Evolutionary conservation across 1,140 invertebrate genomes (phyloP).

Genomic region (Caerostris extrusa): DNA sequence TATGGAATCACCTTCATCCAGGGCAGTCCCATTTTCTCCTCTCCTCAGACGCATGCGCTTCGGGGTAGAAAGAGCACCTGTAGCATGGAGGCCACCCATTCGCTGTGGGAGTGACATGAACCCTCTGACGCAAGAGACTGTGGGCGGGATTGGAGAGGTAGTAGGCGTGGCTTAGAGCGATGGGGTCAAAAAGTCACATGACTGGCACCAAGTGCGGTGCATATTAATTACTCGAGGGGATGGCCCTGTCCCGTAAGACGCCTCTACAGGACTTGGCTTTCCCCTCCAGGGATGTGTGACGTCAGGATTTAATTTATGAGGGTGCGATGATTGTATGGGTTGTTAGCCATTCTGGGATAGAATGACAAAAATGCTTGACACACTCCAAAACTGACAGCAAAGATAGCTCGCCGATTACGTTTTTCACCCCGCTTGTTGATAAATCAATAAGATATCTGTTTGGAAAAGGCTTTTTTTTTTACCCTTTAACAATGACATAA

Average conservation of each 20-base stretch:
- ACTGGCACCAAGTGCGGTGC: conserved; percentile 75
- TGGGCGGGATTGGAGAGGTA: conserved; percentile 59
- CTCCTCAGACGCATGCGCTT: conserved; percentile 11
- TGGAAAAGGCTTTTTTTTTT: neutral
- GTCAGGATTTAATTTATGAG: conserved; percentile 67
- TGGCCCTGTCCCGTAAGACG: conserved; percentile 66
- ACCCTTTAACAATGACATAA: too few species aligned
- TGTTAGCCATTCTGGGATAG: conserved; percentile 21
- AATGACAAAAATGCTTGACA: neutral
- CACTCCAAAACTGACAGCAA: conserved; percentile 16
- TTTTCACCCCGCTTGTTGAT: neutral
- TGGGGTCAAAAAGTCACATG: conserved; percentile 77
- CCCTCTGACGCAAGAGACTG: conserved; percentile 41
- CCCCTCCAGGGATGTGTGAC: conserved; percentile 54
- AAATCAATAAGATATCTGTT: conserved; percentile 1
- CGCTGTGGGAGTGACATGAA: conserved; percentile 63
- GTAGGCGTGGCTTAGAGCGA: conserved; percentile 60
- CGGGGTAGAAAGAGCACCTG: conserved; percentile 55
- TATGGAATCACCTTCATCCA: conserved; percentile 16
- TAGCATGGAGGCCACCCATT: conserved; percentile 74
- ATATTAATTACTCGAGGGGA: conserved; percentile 77
- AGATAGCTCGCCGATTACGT: neutral
- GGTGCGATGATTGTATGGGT: conserved; percentile 56
- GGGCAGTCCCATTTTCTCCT: conserved; percentile 18
- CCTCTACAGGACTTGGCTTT: conserved; percentile 48